A percentile compares a stretch with the other conserved stretches of the same genome.
Evolutionary conservation across 2,888 invertebrate genomes (phyloP).

Genomic region (Polyploca ridens): DNA sequence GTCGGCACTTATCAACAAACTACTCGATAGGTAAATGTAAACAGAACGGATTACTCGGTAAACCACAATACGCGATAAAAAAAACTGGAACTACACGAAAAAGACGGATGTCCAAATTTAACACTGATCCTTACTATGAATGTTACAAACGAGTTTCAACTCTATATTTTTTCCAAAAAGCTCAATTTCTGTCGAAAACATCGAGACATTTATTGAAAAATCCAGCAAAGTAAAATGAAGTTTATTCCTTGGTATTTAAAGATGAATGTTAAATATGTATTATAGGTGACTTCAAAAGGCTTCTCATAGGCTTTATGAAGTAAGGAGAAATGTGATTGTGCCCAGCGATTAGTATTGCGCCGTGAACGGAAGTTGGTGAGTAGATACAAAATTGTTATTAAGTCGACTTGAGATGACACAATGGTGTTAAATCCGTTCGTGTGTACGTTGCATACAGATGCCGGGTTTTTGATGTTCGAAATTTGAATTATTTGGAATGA

Average conservation of each 20-base stretch:
- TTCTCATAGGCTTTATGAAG: slow-evolving; percentile 46
- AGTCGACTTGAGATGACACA: slow-evolving; percentile 54
- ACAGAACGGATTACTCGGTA: slow-evolving; percentile 53
- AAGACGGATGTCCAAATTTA: slow-evolving; percentile 44
- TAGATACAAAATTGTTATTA: slow-evolving; percentile 49
- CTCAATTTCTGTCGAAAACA: slow-evolving; percentile 12
- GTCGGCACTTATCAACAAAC: slow-evolving; percentile 50
- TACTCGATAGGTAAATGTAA: slow-evolving; percentile 49
- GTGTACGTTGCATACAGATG: slow-evolving; percentile 40
- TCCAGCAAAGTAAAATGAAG: slow-evolving; percentile 20
- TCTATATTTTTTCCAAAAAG: background rate
- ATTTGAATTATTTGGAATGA: background rate
- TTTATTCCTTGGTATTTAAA: accelerated
- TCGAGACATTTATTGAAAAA: background rate
- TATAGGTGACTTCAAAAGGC: background rate
- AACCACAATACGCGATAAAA: slow-evolving; percentile 45
- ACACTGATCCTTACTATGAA: slow-evolving; percentile 28
- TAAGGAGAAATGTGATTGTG: slow-evolving; percentile 63
- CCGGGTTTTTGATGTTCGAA: background rate
- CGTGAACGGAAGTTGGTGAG: slow-evolving; percentile 67
- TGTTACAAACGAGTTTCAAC: background rate
- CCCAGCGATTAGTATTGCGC: slow-evolving; percentile 57
- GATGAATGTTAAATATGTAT: background rate
- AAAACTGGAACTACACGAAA: slow-evolving; percentile 29
- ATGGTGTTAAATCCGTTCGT: slow-evolving; percentile 60